Evolutionary conservation across 2,113 vertebrate genomes (phyloP).

Genomic region (Eretmochelys imbricata): DNA sequence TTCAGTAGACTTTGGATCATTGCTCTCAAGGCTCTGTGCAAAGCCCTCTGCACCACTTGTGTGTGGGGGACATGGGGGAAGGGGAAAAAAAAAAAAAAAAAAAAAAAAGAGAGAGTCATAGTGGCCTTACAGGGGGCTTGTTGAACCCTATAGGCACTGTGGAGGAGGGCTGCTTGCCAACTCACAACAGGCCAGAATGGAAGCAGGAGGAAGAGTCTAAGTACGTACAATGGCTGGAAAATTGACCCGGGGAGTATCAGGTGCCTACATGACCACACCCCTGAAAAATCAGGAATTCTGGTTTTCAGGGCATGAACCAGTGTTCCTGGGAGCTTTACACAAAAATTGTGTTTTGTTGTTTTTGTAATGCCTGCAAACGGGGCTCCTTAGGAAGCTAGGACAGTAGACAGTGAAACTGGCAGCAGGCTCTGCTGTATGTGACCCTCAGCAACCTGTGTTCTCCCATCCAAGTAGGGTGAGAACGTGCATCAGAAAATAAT

Average conservation of each 20-base stretch:
- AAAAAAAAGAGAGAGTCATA: background rate
- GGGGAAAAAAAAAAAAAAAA: too few relatives aligned
- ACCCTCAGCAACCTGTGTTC: background rate
- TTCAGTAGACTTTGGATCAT: background rate
- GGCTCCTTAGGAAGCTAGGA: background rate
- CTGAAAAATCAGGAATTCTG: background rate
- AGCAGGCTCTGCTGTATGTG: background rate
- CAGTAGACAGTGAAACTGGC: background rate
- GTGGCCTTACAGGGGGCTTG: background rate
- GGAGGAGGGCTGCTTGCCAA: background rate
- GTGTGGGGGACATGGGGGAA: fast-evolving
- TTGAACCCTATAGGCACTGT: background rate
- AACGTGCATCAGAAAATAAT: background rate
- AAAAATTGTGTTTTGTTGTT: background rate
- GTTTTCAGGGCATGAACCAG: background rate
- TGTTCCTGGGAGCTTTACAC: background rate
- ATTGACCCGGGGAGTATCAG: background rate
- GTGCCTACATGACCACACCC: background rate
- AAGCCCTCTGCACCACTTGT: background rate
- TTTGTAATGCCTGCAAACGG: background rate
- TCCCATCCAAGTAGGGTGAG: background rate
- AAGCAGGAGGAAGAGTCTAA: background rate
- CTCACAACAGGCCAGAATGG: background rate
- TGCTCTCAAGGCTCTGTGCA: background rate
- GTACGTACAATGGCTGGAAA: background rate